Base-by-base conservation (phyloP, 1,140 invertebrate genomes). In the Aphidius gifuensis region DNA sequence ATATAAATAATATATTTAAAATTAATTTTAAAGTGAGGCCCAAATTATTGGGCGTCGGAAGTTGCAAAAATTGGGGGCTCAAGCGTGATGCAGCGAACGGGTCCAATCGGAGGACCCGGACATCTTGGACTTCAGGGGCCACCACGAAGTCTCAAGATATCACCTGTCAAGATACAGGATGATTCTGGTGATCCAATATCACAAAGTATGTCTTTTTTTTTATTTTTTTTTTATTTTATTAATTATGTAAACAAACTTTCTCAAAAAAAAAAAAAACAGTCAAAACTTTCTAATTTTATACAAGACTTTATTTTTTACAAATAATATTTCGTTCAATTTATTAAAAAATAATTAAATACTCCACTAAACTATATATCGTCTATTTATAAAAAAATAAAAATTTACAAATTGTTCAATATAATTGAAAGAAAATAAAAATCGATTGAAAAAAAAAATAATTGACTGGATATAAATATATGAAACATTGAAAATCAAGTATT, bases 121-220 rank as follows among this genome's bases (percentile, higher is more conserved):
- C 76, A 79, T 50, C 66, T 82, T 58, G 75, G 76, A 56, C 73
- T 82, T 45, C 80, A 80, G 66, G 78, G 78, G 54, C 79, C 80
- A 64, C 77, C 77, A 54, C 75, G 79, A 66, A 76, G 79, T 64
- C 76, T 84, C 74, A 85, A 85, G 77, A 85, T 86, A 71, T 85
- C 84, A 64, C 83, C 84, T 46, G 81, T 84, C 63, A 85, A 85
- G 70, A 75, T 81, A 55, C 82, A 84, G 64, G 83, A 81, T 60
- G 78, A 81, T 44, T 76, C 74, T 71, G 80, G 81, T 66, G 82
- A 78, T 75, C 83, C 76, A 68, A 82, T 78, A 72, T 81, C 83
- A 32, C 82, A 83, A 67, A 86, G 84, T 86, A 80, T 79, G 84
- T 84, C 72, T 48, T 16, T 2, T 38, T 11, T 42, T 11, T 43